phyloP scores from a whole-genome alignment of 2,888 invertebrate genomes.

The Caenorhabditis sulstoni region DNA sequence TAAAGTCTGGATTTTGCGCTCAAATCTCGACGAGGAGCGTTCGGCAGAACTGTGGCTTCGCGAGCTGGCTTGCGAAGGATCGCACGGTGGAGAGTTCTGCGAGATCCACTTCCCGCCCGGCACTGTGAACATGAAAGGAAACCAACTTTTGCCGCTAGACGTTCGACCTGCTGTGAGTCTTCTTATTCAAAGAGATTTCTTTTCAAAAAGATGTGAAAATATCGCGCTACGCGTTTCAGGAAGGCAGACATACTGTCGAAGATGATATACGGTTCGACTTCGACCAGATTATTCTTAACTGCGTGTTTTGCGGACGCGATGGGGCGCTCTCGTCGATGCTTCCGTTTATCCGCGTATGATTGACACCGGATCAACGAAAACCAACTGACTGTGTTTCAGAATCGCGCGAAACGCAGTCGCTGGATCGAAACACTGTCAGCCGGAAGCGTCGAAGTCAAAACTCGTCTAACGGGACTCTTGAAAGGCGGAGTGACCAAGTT shows the following conservation, averaged over 20 bases:
- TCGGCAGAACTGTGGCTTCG: slow-evolving; percentile 66
- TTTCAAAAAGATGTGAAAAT: too few relatives aligned
- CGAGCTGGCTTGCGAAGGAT: slow-evolving; percentile 62
- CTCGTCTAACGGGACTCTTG: slow-evolving; percentile 20
- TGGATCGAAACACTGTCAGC: slow-evolving; percentile 51
- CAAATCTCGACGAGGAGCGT: slow-evolving; percentile 64
- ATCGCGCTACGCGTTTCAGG: too few relatives aligned
- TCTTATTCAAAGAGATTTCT: too few relatives aligned
- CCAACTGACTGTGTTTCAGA: too few relatives aligned
- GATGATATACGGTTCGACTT: slow-evolving; percentile 66
- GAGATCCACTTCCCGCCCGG: slow-evolving; percentile 61
- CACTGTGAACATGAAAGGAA: slow-evolving; percentile 59
- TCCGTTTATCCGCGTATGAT: slow-evolving; percentile 60
- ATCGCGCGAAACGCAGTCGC: slow-evolving; percentile 44
- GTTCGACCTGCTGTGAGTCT: slow-evolving; percentile 31
- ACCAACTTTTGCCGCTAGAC: slow-evolving; percentile 42
- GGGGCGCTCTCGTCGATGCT: slow-evolving; percentile 56
- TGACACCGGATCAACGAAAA: too few relatives aligned
- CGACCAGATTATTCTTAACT: slow-evolving; percentile 58
- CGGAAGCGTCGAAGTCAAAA: slow-evolving; percentile 39
- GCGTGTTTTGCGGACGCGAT: slow-evolving; percentile 60
- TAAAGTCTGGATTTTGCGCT: slow-evolving; percentile 65
- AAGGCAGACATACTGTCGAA: slow-evolving; percentile 59
- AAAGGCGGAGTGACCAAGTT: slow-evolving; percentile 64
- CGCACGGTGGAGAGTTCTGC: slow-evolving; percentile 67